A percentile compares a stretch with the other conserved stretches of the same genome.
phyloP scores from a whole-genome alignment of 1,140 invertebrate genomes.

The Chrysopa pallens region DNA sequence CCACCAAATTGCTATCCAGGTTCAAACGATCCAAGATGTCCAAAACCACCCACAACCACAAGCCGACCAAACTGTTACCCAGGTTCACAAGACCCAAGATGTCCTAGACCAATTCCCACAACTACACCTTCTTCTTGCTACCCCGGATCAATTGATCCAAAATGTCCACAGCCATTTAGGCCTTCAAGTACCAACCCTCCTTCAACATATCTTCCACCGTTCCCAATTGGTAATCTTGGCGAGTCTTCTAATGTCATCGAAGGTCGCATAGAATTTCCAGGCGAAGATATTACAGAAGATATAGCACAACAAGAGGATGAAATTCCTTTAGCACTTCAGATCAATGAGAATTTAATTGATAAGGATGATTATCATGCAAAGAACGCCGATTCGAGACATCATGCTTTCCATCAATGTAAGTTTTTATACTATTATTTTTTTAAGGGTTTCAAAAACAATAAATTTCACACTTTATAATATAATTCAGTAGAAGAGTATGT shows the following conservation, averaged over 20 bases:
- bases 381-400: constrained; percentile 17
- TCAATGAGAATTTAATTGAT: background rate
- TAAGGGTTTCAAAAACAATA: too few species aligned
- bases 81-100: constrained; percentile 22
- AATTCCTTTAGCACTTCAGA: background rate
- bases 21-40: constrained; percentile 25
- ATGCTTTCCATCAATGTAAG: constrained; percentile 22
- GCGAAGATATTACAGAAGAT: background rate
- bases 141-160: constrained; percentile 29
- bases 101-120: constrained; percentile 14
- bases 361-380: constrained; percentile 12
- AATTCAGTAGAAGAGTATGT: too few species aligned
- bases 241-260: background rate
- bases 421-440: too few species aligned
- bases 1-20: constrained; percentile 20
- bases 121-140: constrained; percentile 10
- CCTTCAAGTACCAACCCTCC: constrained; percentile 28
- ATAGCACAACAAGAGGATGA: background rate
- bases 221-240: constrained; percentile 4
- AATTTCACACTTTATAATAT: too few species aligned
- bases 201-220: constrained; percentile 29
- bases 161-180: constrained; percentile 30
- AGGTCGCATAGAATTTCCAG: background rate
- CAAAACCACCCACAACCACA: constrained; percentile 13
- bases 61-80: constrained; percentile 13